Conservation (phyloP, 64 coral and sea anemone species). For the Pachyseris speciosa region DNA sequence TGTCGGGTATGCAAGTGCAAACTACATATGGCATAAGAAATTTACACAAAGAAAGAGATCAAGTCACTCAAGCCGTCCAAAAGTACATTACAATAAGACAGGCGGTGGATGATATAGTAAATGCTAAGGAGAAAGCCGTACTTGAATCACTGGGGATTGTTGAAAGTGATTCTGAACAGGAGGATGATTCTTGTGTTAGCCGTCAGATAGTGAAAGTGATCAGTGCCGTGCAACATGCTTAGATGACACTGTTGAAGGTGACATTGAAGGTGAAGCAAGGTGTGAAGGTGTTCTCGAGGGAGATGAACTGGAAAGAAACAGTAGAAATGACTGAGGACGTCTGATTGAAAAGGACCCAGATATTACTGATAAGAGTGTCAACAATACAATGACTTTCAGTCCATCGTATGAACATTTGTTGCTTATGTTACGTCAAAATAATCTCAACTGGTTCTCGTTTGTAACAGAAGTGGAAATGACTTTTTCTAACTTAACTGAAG, state of each 20-base stretch:
- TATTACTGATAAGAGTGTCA: not conserved
- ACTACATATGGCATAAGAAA: constrained; percentile 36
- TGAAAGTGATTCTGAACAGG: constrained; percentile 35
- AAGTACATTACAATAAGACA: constrained; percentile 47
- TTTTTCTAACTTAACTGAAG: constrained; percentile 7
- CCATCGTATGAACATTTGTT: constrained; percentile 33
- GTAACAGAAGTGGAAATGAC: not conserved
- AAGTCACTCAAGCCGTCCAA: constrained; percentile 62
- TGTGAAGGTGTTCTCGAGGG: not conserved
- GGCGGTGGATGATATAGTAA: constrained; percentile 53
- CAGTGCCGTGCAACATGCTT: not conserved
- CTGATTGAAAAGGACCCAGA: not conserved
- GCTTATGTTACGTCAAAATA: constrained; percentile 33
- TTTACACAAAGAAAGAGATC: constrained; percentile 29
- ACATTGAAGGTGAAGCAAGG: not conserved
- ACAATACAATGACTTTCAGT: not conserved
- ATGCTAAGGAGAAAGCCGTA: constrained; percentile 38
- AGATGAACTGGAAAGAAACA: constrained; percentile 21
- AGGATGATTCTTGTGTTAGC: not conserved
- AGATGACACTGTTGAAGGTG: not conserved
- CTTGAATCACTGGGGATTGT: constrained; percentile 25
- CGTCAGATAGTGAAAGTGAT: constrained; percentile 44
- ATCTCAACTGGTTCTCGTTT: constrained; percentile 74
- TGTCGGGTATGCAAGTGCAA: constrained; percentile 34
- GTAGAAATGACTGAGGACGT: not conserved